Percentiles rank a stretch among this genome's conserved stretches.
phyloP scores from a whole-genome alignment of 2,113 vertebrate genomes.

The Chloropsis cyanopogon region DNA sequence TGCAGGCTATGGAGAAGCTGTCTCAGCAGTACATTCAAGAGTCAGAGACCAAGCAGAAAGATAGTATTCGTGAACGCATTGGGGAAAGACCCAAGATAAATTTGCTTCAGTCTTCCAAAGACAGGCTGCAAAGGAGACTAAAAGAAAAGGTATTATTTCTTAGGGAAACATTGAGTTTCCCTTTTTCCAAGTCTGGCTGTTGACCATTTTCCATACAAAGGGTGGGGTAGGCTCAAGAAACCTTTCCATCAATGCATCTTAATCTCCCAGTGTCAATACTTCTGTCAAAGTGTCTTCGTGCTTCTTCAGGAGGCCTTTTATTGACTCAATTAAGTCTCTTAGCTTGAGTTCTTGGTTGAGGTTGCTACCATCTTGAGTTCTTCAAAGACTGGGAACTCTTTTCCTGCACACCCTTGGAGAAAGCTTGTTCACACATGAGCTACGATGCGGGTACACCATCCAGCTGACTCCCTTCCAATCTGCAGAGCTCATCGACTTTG shows the following conservation, averaged over 20 bases:
- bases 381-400: not conserved
- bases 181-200: not conserved
- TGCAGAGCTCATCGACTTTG: not conserved
- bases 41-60: slow-evolving; percentile 64
- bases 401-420: not conserved
- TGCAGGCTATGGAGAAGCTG: slow-evolving; percentile 59
- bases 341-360: not conserved
- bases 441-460: not conserved
- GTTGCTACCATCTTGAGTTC: not conserved
- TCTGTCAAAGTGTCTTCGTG: not conserved
- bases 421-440: not conserved
- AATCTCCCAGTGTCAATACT: not conserved
- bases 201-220: not conserved
- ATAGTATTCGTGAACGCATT: slow-evolving; percentile 61
- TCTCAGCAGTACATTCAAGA: slow-evolving; percentile 55
- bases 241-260: not conserved
- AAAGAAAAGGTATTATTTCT: slow-evolving; percentile 86
- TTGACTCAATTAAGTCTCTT: not conserved
- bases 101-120: slow-evolving; percentile 93
- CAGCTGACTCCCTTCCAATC: not conserved
- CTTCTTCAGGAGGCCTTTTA: not conserved
- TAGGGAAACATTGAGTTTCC: not conserved
- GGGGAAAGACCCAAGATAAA: slow-evolving; percentile 82
- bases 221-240: not conserved
- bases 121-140: slow-evolving; percentile 88